Base-by-base conservation (phyloP, 1,140 invertebrate species). In the Lerema accius region DNA sequence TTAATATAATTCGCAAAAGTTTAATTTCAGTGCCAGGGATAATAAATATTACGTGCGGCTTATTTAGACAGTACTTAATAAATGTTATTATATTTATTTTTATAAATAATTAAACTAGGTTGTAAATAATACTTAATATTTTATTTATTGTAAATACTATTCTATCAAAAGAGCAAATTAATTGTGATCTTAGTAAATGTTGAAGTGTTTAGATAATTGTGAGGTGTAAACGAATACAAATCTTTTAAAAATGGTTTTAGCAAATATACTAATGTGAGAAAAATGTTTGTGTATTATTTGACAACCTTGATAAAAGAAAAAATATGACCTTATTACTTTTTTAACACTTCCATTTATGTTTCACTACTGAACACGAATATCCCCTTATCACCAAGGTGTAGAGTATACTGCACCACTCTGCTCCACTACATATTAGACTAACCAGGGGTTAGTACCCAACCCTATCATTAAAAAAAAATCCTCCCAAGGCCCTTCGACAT, bases 61-160 rank as follows among this genome's bases (percentile, higher is more conserved):
- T 32, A 32, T 5, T 32, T 9, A 9, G 39, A 56, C 49, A 32
- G 40, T 63, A 61, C 42, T 61, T 66, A 65, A 48, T 42, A 49
- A 51, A 61, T 68, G 50, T 59, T 55, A 37, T 66, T 32, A 32
- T 63, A 58, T 65, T 73, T 56, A 51, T 66, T 42, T 40, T 23
- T 53, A 42, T 37, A 40, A 65, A 39, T 69, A 39, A 45, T 28
- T 32, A 59, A 60, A 67, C 28, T 63, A 65, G 67, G 51, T 68
- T 86, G 83, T 86, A 86, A 77, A 86, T 83, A 85, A 51, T 68
- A 65, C 55, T 71, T 72, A 72, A 76, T 56, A 51, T 51, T 75
- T 79, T 84, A 80, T 82, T 82, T 77, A 78, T 78, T 84, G 80
- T 84, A 78, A 78, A 82, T 82, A 86, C 60, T 71, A 70, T 68